Evolutionary conservation across 2,113 vertebrate species (phyloP).

Genomic region (Cheirogaleus medius): DNA sequence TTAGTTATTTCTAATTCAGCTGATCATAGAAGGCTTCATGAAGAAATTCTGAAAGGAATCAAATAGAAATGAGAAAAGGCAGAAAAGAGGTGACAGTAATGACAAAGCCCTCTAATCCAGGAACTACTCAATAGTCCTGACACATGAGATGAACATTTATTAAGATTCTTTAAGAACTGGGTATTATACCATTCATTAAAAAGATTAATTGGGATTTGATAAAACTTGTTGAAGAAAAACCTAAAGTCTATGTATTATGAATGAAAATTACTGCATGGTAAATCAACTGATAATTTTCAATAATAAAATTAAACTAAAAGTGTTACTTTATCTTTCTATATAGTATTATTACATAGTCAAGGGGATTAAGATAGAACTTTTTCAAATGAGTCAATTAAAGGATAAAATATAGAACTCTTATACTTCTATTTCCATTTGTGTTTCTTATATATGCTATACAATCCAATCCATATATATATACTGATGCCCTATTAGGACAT

Average conservation of each 20-base stretch:
- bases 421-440: neutral
- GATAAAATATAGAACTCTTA: neutral
- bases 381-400: neutral
- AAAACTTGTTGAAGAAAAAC: neutral
- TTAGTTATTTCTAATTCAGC: neutral
- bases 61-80: neutral
- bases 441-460: neutral
- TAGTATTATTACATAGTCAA: neutral
- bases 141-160: neutral
- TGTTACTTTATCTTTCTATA: neutral
- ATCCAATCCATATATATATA: neutral
- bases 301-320: neutral
- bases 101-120: neutral
- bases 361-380: neutral
- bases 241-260: neutral
- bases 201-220: neutral
- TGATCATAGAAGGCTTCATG: neutral
- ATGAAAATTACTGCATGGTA: neutral
- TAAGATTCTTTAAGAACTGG: neutral
- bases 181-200: neutral
- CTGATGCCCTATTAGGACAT: neutral
- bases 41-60: neutral
- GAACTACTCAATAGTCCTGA: neutral
- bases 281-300: neutral
- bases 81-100: neutral